These are phyloP conservation scores for Limnothrissa miodon DNA, from an alignment of 2,113 vertebrate species.

Conservation along the genomic window DNA sequence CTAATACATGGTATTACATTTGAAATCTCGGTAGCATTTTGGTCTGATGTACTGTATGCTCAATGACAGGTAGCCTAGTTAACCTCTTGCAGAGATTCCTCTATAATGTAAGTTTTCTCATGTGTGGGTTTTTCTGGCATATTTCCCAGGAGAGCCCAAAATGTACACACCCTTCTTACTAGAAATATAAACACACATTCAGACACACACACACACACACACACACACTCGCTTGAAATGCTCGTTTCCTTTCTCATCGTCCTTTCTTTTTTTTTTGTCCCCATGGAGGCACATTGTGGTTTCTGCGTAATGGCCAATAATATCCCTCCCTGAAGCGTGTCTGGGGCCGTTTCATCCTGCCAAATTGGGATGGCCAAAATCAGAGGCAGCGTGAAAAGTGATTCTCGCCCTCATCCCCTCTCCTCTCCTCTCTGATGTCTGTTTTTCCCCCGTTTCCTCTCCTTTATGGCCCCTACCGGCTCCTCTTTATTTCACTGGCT, in stretches of 20 bases:
- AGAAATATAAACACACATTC: not conserved
- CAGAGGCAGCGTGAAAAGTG: not conserved
- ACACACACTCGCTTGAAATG: not conserved
- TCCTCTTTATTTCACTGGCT: not conserved
- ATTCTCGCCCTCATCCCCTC: not conserved
- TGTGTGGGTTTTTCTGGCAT: not conserved
- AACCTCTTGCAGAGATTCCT: too few species aligned
- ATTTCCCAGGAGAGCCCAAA: not conserved
- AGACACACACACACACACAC: not conserved
- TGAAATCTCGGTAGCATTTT: too few species aligned
- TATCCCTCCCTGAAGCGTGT: constrained; percentile 12
- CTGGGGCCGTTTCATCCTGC: not conserved
- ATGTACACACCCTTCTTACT: not conserved
- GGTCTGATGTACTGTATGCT: too few species aligned
- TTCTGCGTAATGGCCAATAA: constrained; percentile 9
- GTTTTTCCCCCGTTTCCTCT: not conserved
- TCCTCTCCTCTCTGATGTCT: not conserved
- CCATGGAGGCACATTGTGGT: not conserved
- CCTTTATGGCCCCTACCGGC: not conserved
- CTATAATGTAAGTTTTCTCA: not conserved
- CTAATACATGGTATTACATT: too few species aligned
- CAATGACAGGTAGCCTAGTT: too few species aligned
- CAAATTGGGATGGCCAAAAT: constrained; percentile 2
- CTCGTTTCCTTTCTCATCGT: not conserved
- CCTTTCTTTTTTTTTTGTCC: not conserved